Evolutionary conservation across 2,113 vertebrate genomes (phyloP).

Genomic region (Merops nubicus): DNA sequence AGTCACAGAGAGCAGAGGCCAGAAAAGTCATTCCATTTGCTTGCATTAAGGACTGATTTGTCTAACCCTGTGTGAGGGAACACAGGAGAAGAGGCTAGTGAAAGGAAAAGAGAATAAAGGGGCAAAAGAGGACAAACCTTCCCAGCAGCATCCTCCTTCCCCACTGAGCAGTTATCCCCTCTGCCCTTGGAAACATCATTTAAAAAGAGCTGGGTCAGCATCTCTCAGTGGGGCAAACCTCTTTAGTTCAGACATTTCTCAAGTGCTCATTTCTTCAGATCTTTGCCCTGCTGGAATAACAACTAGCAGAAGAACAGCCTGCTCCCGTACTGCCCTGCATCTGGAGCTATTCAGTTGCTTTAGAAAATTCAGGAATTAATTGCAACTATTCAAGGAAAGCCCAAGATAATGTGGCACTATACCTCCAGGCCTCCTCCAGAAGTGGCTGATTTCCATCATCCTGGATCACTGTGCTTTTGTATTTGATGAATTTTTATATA

Average conservation of each 20-base stretch:
- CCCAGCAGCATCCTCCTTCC: not conserved
- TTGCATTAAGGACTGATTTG: not conserved
- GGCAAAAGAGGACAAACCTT: not conserved
- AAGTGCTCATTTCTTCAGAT: not conserved
- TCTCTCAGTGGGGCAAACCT: not conserved
- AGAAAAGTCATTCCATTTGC: not conserved
- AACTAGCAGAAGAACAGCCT: not conserved
- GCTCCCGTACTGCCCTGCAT: not conserved
- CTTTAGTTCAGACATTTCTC: not conserved
- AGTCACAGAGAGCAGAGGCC: not conserved
- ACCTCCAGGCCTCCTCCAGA: not conserved
- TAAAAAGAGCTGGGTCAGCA: not conserved
- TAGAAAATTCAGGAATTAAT: not conserved
- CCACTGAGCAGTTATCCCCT: not conserved
- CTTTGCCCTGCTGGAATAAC: not conserved
- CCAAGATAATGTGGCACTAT: not conserved
- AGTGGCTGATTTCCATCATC: not conserved
- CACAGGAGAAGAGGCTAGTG: not conserved
- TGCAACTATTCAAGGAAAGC: not conserved
- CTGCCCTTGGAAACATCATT: not conserved
- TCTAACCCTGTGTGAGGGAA: not conserved
- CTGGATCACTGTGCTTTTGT: not conserved
- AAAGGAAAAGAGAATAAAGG: not conserved
- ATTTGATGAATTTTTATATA: conserved; percentile 6
- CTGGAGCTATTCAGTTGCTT: not conserved